Base-by-base conservation (phyloP, 1,140 invertebrate species). In the Drosophila ogumai region DNA sequence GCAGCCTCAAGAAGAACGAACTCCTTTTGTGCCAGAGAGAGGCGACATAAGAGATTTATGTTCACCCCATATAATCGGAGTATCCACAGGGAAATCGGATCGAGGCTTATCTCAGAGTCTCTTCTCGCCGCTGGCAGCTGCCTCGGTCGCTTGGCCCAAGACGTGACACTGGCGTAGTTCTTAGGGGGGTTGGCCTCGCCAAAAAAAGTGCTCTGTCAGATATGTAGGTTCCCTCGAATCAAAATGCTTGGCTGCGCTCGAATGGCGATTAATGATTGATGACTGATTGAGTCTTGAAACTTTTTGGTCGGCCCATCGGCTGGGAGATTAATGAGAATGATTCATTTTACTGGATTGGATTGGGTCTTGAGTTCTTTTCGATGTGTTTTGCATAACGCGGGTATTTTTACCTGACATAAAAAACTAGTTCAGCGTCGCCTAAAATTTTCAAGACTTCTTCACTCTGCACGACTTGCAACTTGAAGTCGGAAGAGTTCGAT, bases 31-130 rank as follows among this genome's bases (percentile, higher is more conserved):
- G 67, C 10, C 44, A 28, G 25, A 17, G 34, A 32, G 68, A 72
- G 67, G 69, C 69, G 69, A 73, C 69, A 72, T 59, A 73, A 73
- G 54, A 73, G 69, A 73, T 72, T 72, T 72, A 72, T 72, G 68
- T 72, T 59, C 66, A 72, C 50, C 64, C 68, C 66, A 58, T 49
- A 72, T 69, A 72, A 72, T 72, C 68, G 17, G 34, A 36, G 65
- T 49, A 49, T 68, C 67, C 65, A 69, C 38, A 32, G 50, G 50
- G 66, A 58, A 49, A 59, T 71, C 28, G 40, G 34, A 71, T 57
- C 65, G 64, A 69, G 67, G 41, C 31, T 69, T 57, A 56, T 71
- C 50, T 68, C 7, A 6, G 32, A 67, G 36, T 58, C 36, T 68
- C 66, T 63, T 49, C 49, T 22, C 47, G 12, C n/a, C 38, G 12